Base-by-base conservation (phyloP, 1,140 invertebrate species). In the Conus ventricosus region DNA sequence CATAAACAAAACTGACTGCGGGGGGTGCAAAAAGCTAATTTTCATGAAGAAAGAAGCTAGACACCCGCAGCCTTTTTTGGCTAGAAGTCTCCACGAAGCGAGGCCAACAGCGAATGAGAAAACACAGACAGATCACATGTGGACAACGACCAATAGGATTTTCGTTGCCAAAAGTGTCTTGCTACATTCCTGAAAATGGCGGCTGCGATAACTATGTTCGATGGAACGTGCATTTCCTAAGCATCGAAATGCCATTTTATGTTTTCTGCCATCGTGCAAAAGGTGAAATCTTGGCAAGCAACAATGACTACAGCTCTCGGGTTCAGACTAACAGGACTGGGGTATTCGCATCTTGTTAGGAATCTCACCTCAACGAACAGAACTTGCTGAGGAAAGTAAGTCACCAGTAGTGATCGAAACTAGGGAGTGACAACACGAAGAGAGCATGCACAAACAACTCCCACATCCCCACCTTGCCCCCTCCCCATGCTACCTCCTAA, bases 21-120 rank as follows among this genome's bases (percentile, higher is more conserved):
- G 39, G 39, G 39, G 39, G 39, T 80, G 83, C 89, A 91, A 83
- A 84, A 63, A 80, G 54, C 83, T 78, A 88, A 89, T 63, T 88
- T 87, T 60, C 88, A 23, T 85, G 71, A 84, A 80, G 90, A 55
- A 89, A 88, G 84, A 85, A 78, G 80, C 76, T 53, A 87, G 86
- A 88, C 85, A 91, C 84, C 54, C 60, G 93, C 90, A 91, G 93
- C 93, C 93, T 93, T 94, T 94, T 90, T 93, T 94, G 93, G 92
- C 92, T 90, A 90, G 91, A 39, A 87, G 91, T 93, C 89, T 89
- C 90, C 54, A 63, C 53, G 84, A 85, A 90, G 82, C 88, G 39
- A 39, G 39, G 39, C 39, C 39, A 85, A 87, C 88, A 92, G 88
- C 92, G 92, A 92, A 92, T 92, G 88, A 90, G 89, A 92, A 91